phyloP scores from a whole-genome alignment of 2,797 vertebrate genomes.

The Lacerta agilis region DNA sequence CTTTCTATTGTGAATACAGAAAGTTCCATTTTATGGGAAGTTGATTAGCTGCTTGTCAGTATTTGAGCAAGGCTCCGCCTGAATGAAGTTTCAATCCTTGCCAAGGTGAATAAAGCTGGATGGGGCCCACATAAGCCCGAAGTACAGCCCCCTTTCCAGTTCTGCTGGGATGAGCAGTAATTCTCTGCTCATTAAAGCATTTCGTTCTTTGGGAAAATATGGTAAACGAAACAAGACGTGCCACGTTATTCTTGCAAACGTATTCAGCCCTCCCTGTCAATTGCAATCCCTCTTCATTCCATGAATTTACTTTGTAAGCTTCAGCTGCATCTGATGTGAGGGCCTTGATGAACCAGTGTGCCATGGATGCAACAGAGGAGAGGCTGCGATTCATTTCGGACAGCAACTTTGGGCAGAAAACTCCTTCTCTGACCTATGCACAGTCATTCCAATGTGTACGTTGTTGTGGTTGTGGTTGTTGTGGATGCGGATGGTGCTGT shows the following conservation, averaged over 20 bases:
- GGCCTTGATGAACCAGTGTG: not conserved
- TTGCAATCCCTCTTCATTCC: not conserved
- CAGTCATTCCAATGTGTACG: not conserved
- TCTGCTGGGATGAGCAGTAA: conserved; percentile 65
- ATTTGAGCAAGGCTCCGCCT: conserved; percentile 65
- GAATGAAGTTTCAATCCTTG: conserved; percentile 66
- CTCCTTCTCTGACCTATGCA: not conserved
- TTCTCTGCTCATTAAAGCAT: conserved; percentile 72
- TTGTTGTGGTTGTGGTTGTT: no score
- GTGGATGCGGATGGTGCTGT: no score
- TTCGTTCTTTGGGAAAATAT: conserved; percentile 73
- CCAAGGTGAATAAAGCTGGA: conserved; percentile 63
- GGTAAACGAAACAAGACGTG: conserved; percentile 63
- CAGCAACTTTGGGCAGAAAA: no score
- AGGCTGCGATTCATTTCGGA: not conserved
- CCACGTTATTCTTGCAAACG: conserved; percentile 61
- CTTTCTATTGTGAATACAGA: conserved; percentile 71
- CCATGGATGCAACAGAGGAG: not conserved
- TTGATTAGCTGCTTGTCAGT: conserved; percentile 71
- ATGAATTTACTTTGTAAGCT: not conserved
- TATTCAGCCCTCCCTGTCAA: not conserved
- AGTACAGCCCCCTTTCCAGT: conserved; percentile 33
- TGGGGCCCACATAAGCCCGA: conserved; percentile 46
- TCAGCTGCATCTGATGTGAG: not conserved
- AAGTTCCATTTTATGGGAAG: conserved; percentile 70